Conservation (phyloP, 2,888 invertebrate genomes). For the Orthosia gothica region DNA sequence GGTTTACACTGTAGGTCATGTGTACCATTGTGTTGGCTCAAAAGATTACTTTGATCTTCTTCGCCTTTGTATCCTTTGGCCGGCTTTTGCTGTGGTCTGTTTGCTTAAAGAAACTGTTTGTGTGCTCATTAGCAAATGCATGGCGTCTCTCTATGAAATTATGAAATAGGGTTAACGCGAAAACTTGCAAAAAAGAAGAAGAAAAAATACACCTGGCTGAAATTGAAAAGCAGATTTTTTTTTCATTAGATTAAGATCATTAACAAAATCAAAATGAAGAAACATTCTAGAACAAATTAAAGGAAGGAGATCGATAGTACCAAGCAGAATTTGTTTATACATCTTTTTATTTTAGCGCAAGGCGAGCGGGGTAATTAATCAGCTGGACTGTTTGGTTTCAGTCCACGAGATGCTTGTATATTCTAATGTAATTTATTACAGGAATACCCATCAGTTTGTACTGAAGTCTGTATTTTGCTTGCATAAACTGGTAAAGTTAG, state of each 20-base stretch:
- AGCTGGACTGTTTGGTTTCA: constrained; percentile 62
- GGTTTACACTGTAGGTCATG: neutral
- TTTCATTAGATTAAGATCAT: constrained; percentile 19
- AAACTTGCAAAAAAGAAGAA: neutral
- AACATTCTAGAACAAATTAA: constrained; percentile 44
- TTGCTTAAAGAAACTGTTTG: constrained; percentile 46
- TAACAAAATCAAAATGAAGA: constrained; percentile 12
- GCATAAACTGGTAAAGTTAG: constrained; percentile 51
- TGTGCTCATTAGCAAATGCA: constrained; percentile 46
- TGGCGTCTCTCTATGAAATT: constrained; percentile 35
- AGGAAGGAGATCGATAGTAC: constrained; percentile 49
- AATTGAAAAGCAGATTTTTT: neutral
- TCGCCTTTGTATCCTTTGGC: constrained; percentile 28
- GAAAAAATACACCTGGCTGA: neutral
- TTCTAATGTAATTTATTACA: constrained; percentile 67
- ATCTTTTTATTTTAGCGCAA: constrained; percentile 63
- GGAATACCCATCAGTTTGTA: constrained; percentile 55
- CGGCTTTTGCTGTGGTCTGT: constrained; percentile 40
- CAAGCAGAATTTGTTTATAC: constrained; percentile 59
- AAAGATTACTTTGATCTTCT: constrained; percentile 48
- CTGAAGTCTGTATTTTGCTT: constrained; percentile 48
- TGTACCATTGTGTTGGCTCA: constrained; percentile 19
- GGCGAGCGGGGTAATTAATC: constrained; percentile 65
- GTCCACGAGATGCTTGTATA: constrained; percentile 62
- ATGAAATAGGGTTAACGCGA: constrained; percentile 2